Evolutionary conservation across 1,140 invertebrate species (phyloP), one percentile per base, ranked within the genome.

Genomic region (Xylocopa sonorina): DNA sequence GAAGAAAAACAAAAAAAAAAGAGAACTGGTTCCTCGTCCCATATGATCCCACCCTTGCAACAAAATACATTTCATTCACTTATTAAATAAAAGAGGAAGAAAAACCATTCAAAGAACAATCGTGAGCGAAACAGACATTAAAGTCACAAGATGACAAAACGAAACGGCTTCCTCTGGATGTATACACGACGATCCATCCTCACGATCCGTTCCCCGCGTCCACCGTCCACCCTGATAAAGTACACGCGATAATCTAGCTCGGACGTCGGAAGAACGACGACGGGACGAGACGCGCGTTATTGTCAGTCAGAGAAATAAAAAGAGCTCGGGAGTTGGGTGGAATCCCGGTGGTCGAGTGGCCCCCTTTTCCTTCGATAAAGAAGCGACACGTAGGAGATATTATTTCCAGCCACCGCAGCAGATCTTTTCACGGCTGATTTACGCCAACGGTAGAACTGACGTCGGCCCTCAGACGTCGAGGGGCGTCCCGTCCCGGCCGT

Each of bases 391-490:
- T 41, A 48, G 64, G 80, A n/a, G n/a, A 81, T 78, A 81, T 81
- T 81, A 81, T 81, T 78, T 81, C 63, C 80, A 77, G 80, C 72
- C 24, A 32, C 48, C 50, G 50, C 60, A 66, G 67, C 57, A 72
- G 75, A 62, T 81, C 80, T 43, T 82, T 73, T 82, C 76, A 67
- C n/a, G 38, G 27, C 38, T 67, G 80, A 82, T 82, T 82, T 82
- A 81, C 72, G 67, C 75, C 48, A 38, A 38, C 24, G 38, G 57
- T 63, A 64, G 32, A 12, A n/a, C n/a, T 32, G 79, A 69, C 71
- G 63, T 50, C 34, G 48, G 38, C 24, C 48, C 29, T 75, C 72
- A n/a, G 32, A 24, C 41, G 29, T 38, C 16, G 48, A 18, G n/a
- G 41, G 24, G 14, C 38, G n/a, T n/a, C n/a, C 48, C 18, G 55